Conservation (phyloP, 2,797 vertebrate species). For the Ctenopoma kingsleyae region DNA sequence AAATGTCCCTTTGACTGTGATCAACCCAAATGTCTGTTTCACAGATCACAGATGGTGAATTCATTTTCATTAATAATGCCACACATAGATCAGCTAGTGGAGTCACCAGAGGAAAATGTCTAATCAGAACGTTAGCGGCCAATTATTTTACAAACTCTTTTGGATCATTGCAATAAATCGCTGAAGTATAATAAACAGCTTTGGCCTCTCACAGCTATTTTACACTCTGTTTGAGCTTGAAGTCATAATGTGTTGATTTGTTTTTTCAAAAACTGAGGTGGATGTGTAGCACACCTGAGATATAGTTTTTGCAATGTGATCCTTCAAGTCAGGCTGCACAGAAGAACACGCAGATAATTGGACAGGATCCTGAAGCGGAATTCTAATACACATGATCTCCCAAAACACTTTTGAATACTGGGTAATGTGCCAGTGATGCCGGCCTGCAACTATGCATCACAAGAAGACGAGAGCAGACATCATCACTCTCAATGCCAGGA, state of each 20-base stretch:
- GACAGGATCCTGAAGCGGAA: slow-evolving; percentile 44
- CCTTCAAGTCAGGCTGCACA: slow-evolving; percentile 28
- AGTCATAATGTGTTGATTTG: slow-evolving; percentile 29
- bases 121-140: background rate
- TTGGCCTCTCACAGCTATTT: slow-evolving; percentile 5
- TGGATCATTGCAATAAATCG: slow-evolving; percentile 6
- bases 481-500: slow-evolving; percentile 56
- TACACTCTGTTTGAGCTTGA: slow-evolving; percentile 21
- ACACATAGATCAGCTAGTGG: background rate
- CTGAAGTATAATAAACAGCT: slow-evolving; percentile 14
- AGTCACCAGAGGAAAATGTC: background rate
- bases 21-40: background rate
- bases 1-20: background rate
- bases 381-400: slow-evolving; percentile 59
- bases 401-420: slow-evolving; percentile 65
- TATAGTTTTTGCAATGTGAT: slow-evolving; percentile 23
- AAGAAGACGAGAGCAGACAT: slow-evolving; percentile 56
- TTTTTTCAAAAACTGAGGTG: background rate
- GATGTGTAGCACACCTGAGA: slow-evolving; percentile 15
- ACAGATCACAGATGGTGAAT: background rate
- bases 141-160: background rate
- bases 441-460: slow-evolving; percentile 59
- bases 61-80: background rate
- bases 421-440: slow-evolving; percentile 42
- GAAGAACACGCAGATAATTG: slow-evolving; percentile 39